A percentile compares a stretch with the other conserved stretches of the same genome.
These are phyloP conservation scores for Marisa cornuarietis DNA, from an alignment of 1,140 invertebrate species.

Conservation along the genomic window DNA sequence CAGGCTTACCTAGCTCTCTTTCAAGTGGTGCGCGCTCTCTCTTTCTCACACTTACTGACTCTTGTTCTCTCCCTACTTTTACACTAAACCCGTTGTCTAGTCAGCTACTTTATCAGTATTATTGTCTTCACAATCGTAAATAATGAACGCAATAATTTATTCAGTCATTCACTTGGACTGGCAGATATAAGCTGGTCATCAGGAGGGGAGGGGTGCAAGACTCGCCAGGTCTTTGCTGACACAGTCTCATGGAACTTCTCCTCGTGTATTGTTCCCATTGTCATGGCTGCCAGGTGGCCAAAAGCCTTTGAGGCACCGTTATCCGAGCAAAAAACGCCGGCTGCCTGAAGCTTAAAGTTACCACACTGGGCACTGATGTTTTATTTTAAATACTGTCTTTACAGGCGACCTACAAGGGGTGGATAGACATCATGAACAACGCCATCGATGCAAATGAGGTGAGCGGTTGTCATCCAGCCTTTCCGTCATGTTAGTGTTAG, in stretches of 20 bases:
- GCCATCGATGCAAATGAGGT: conserved; percentile 91
- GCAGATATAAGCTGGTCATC: no score
- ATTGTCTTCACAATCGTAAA: no score
- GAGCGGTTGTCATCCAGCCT: conserved; percentile 30
- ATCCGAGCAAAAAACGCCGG: no score
- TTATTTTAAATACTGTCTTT: background rate
- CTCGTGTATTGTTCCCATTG: background rate
- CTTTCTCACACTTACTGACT: no score
- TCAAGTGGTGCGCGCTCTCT: conserved; percentile 78
- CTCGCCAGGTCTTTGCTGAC: no score
- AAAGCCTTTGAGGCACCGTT: no score
- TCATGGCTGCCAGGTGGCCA: no score
- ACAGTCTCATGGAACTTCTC: no score
- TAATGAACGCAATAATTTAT: background rate
- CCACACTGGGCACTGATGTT: background rate
- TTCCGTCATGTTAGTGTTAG: background rate
- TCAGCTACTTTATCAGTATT: no score
- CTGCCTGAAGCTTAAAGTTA: no score
- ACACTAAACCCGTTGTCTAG: background rate
- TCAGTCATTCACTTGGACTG: no score
- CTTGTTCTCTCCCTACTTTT: background rate
- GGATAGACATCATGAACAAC: conserved; percentile 97
- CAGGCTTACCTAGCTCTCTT: conserved; percentile 97
- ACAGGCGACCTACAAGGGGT: conserved; percentile 86
- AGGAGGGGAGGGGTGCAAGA: no score